Conservation (phyloP, 2,113 vertebrate species). For the Periophthalmodon schlosseri region DNA sequence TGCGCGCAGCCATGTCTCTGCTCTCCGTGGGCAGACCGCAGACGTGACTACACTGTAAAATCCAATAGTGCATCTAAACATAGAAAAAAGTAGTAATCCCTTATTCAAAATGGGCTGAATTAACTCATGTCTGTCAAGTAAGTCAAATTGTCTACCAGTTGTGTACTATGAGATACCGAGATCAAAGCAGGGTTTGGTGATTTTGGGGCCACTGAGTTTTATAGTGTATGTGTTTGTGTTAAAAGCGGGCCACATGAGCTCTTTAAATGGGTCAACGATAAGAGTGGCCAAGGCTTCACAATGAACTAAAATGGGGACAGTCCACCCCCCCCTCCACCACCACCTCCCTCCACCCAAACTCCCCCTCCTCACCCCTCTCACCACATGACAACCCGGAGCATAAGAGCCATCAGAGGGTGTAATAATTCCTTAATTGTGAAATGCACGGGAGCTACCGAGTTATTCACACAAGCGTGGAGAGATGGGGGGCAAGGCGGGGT, state of each 20-base stretch:
- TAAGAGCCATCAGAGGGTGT: slow-evolving; percentile 63
- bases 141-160: neutral
- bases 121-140: too few relatives aligned
- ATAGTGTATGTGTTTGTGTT: slow-evolving; percentile 32
- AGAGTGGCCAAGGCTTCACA: slow-evolving; percentile 59
- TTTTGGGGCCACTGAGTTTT: neutral
- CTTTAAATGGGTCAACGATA: slow-evolving; percentile 68
- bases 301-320: slow-evolving; percentile 34
- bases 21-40: slow-evolving; percentile 45
- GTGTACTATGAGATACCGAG: neutral
- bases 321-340: slow-evolving; percentile 25
- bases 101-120: too few relatives aligned
- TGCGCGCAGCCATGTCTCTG: slow-evolving; percentile 53
- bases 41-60: neutral
- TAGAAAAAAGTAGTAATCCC: too few relatives aligned
- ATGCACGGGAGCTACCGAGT: slow-evolving; percentile 62
- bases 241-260: slow-evolving; percentile 36
- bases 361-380: slow-evolving; percentile 2
- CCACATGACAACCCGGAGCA: slow-evolving; percentile 53
- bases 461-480: slow-evolving; percentile 65
- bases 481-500: slow-evolving; percentile 9
- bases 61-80: neutral
- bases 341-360: neutral
- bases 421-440: slow-evolving; percentile 76
- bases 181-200: neutral